These are phyloP conservation scores for Tethea ocularis DNA, from an alignment of 2,888 invertebrate species.

Conservation along the genomic window DNA sequence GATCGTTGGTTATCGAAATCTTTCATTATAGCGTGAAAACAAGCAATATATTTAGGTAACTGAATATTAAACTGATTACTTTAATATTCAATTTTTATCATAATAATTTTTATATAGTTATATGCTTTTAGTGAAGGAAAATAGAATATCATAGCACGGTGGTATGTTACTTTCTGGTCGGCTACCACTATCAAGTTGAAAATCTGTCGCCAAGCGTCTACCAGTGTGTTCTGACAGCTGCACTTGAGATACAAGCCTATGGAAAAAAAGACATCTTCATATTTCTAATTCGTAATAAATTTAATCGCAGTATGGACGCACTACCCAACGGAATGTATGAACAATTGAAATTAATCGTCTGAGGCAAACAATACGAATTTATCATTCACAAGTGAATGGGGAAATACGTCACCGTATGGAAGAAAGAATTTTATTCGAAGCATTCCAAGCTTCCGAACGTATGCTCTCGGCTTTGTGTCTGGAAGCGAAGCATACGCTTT, in stretches of 20 bases:
- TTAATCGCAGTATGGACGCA: background rate
- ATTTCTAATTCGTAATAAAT: no score
- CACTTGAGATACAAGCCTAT: no score
- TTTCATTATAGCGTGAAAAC: background rate
- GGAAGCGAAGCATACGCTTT: slow-evolving; percentile 39
- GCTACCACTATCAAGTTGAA: no score
- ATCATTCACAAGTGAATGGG: slow-evolving; percentile 20
- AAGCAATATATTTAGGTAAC: background rate
- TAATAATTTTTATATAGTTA: no score
- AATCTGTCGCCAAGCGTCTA: no score
- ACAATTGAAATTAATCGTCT: background rate
- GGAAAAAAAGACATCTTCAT: no score
- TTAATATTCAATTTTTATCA: no score
- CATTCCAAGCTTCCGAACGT: slow-evolving; percentile 49
- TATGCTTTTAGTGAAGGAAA: no score
- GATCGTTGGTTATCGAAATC: background rate
- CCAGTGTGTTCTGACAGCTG: no score
- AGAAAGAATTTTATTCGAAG: slow-evolving; percentile 59
- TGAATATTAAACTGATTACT: no score
- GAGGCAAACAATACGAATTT: background rate
- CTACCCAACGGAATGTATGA: background rate
- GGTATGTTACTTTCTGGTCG: no score
- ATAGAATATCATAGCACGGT: no score
- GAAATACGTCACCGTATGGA: slow-evolving; percentile 52
- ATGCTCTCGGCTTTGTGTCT: slow-evolving; percentile 37